Evolutionary conservation across 2,888 invertebrate species (phyloP).

Genomic region (Ophion costatus): DNA sequence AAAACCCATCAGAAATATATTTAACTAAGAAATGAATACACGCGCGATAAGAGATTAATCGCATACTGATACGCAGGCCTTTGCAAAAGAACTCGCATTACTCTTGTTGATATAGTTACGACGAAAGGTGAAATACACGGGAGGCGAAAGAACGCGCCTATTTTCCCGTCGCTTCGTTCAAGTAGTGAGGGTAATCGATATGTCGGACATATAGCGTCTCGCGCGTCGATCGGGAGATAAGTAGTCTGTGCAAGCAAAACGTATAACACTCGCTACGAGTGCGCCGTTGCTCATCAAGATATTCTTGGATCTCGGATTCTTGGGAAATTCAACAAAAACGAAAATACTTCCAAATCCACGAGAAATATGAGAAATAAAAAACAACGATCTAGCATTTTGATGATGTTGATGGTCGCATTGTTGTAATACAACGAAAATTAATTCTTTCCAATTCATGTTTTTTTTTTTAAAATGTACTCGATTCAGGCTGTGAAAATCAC

Average conservation of each 20-base stretch:
- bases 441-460: no score
- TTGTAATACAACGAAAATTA: no score
- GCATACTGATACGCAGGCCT: neutral
- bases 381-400: no score
- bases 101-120: neutral
- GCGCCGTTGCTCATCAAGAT: slow-evolving; percentile 54
- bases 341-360: neutral
- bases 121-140: slow-evolving; percentile 15
- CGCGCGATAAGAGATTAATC: neutral
- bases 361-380: neutral
- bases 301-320: no score
- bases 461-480: no score
- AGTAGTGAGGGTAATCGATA: slow-evolving; percentile 66
- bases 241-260: slow-evolving; percentile 42
- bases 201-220: slow-evolving; percentile 47
- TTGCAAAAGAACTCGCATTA: slow-evolving; percentile 7
- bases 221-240: slow-evolving; percentile 44
- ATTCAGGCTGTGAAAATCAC: no score
- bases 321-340: neutral
- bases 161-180: slow-evolving; percentile 39
- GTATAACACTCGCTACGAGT: slow-evolving; percentile 51
- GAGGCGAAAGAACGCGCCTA: slow-evolving; percentile 29
- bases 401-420: no score
- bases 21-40: neutral
- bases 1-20: neutral